phyloP scores from a whole-genome alignment of 2,888 invertebrate species.

The Meiosimyza platycephala region DNA sequence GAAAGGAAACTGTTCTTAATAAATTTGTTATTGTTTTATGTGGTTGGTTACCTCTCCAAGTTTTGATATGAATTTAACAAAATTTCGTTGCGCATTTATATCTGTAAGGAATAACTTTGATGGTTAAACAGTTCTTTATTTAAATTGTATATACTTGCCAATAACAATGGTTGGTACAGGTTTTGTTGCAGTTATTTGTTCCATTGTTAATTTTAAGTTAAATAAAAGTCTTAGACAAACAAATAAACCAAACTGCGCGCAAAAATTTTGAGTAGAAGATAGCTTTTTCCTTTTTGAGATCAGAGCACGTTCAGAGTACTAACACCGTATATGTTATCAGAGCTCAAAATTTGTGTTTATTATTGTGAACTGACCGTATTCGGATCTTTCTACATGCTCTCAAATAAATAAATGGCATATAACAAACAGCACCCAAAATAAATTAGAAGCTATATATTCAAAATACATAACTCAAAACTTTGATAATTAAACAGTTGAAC shows the following conservation, averaged over 20 bases:
- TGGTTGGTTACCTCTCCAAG: constrained; percentile 57
- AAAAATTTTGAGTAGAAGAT: too few relatives aligned
- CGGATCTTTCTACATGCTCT: too few relatives aligned
- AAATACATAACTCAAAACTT: too few relatives aligned
- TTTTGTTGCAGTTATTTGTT: constrained; percentile 54
- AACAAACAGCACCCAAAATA: too few relatives aligned
- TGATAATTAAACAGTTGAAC: too few relatives aligned
- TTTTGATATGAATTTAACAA: constrained; percentile 58
- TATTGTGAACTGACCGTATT: too few relatives aligned
- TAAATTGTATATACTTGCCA: constrained; percentile 46
- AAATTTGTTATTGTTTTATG: not conserved
- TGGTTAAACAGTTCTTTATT: not conserved
- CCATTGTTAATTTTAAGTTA: constrained; percentile 48
- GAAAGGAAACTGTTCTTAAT: not conserved
- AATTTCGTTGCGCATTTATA: constrained; percentile 61
- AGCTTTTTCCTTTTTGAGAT: too few relatives aligned
- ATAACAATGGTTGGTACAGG: constrained; percentile 57
- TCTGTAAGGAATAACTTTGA: constrained; percentile 49
- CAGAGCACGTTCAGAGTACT: too few relatives aligned
- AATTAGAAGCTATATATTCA: too few relatives aligned
- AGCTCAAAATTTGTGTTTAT: too few relatives aligned
- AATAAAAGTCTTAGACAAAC: not conserved
- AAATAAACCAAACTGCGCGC: not conserved
- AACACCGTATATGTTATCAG: too few relatives aligned
- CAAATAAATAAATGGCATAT: too few relatives aligned